These are phyloP conservation scores for Poeciliopsis turrubarensis DNA, from an alignment of 2,113 vertebrate genomes.

Conservation along the genomic window DNA sequence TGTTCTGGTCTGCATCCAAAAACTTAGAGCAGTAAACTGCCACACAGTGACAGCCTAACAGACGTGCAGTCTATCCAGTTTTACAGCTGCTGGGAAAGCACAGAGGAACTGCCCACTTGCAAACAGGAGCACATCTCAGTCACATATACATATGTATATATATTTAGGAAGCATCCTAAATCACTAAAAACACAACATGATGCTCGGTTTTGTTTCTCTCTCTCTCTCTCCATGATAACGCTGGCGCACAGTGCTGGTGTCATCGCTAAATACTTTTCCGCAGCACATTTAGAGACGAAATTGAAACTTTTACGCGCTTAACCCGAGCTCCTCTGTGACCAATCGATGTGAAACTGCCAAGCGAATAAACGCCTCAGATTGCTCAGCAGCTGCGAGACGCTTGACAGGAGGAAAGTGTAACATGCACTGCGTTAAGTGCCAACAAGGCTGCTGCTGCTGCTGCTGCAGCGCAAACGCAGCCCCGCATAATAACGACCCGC, in stretches of 20 bases:
- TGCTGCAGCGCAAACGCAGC: constrained; percentile 22
- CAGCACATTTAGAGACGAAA: neutral
- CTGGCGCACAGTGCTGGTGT: neutral
- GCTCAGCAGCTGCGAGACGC: constrained; percentile 22
- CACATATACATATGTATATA: neutral
- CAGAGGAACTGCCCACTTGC: constrained; percentile 40
- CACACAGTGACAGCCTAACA: constrained; percentile 49
- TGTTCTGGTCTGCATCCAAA: constrained; percentile 46
- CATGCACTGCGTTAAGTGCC: constrained; percentile 44
- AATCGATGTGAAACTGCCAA: neutral
- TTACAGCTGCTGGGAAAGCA: constrained; percentile 48
- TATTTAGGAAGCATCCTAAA: neutral
- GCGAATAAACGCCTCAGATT: constrained; percentile 1
- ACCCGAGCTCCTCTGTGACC: neutral
- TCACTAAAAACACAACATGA: neutral
- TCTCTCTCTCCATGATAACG: neutral
- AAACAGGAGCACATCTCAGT: constrained; percentile 18
- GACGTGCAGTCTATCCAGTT: constrained; percentile 31
- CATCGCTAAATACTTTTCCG: neutral
- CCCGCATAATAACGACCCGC: constrained; percentile 13
- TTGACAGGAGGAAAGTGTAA: constrained; percentile 38
- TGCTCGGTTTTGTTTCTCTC: neutral
- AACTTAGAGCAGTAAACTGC: constrained; percentile 59
- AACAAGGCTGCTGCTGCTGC: constrained; percentile 19
- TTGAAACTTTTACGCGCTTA: neutral